Conservation (phyloP, 2,113 vertebrate species). For the Motacilla alba region DNA sequence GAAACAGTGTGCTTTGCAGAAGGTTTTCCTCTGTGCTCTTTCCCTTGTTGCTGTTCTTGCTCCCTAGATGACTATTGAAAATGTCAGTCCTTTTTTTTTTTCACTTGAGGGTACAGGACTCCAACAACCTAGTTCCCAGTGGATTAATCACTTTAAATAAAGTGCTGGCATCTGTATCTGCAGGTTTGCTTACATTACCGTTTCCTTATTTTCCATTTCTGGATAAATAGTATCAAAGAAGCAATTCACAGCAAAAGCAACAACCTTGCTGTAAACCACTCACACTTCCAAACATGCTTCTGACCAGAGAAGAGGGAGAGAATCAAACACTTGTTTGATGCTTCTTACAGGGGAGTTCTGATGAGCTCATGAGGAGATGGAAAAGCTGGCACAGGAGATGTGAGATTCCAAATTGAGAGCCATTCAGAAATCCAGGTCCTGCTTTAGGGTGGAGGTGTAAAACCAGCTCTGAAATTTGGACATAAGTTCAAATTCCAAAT, state of each 20-base stretch:
- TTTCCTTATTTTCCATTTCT: slow-evolving; percentile 20
- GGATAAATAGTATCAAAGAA: background rate
- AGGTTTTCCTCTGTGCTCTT: background rate
- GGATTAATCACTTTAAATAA: background rate
- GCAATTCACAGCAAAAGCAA: background rate
- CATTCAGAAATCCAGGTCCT: background rate
- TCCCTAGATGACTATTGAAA: background rate
- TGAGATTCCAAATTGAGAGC: background rate
- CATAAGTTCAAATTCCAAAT: background rate
- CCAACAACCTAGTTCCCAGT: background rate
- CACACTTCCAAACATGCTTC: background rate
- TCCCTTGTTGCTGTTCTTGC: background rate
- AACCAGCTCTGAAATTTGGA: background rate
- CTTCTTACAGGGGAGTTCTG: background rate
- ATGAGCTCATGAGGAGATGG: background rate
- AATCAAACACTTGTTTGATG: background rate
- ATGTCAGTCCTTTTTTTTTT: background rate
- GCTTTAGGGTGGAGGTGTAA: background rate
- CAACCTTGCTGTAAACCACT: background rate
- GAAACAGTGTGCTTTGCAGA: background rate
- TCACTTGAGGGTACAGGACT: background rate
- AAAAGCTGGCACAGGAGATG: background rate
- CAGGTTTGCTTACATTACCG: background rate
- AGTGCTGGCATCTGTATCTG: background rate
- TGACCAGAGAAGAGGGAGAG: background rate